A percentile compares a stretch with the other conserved stretches of the same genome.
Evolutionary conservation across 2,797 vertebrate genomes (phyloP).

Genomic region (Hylomyscus alleni): DNA sequence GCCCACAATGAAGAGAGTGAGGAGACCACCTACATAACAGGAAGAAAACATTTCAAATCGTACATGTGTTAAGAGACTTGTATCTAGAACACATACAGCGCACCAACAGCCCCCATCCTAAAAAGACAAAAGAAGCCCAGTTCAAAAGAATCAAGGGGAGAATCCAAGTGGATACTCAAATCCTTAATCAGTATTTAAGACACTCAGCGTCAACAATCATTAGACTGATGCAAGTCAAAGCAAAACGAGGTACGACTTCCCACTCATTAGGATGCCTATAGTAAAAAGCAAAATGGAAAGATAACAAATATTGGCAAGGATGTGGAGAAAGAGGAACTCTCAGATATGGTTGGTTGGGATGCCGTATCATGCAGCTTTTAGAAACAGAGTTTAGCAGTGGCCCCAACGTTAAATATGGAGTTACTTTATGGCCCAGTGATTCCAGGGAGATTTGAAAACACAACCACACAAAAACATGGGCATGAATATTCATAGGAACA

Average conservation of each 20-base stretch:
- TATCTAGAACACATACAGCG: slow-evolving; percentile 60
- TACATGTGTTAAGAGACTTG: slow-evolving; percentile 49
- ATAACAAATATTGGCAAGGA: slow-evolving; percentile 13
- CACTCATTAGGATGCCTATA: neutral
- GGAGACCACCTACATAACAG: slow-evolving; percentile 61
- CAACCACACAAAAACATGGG: neutral
- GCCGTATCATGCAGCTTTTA: neutral
- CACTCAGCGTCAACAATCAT: neutral
- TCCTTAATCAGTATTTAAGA: slow-evolving; percentile 40
- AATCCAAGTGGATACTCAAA: slow-evolving; percentile 43
- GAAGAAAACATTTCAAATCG: slow-evolving; percentile 60
- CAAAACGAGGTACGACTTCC: neutral
- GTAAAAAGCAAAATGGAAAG: slow-evolving; percentile 42
- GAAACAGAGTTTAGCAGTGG: neutral
- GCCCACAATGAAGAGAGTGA: slow-evolving; percentile 42
- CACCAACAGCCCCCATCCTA: slow-evolving; percentile 29
- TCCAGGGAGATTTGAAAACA: slow-evolving; percentile 52
- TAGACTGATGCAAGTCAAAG: slow-evolving; percentile 47
- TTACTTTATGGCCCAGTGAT: neutral
- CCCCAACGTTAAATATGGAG: slow-evolving; percentile 42
- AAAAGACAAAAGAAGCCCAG: slow-evolving; percentile 56
- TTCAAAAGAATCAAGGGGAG: slow-evolving; percentile 62
- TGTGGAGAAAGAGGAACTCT: neutral
- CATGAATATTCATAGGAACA: neutral
- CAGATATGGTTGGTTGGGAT: neutral